Conservation (phyloP, 1,140 invertebrate species). For the Drosophila pectinifera region DNA sequence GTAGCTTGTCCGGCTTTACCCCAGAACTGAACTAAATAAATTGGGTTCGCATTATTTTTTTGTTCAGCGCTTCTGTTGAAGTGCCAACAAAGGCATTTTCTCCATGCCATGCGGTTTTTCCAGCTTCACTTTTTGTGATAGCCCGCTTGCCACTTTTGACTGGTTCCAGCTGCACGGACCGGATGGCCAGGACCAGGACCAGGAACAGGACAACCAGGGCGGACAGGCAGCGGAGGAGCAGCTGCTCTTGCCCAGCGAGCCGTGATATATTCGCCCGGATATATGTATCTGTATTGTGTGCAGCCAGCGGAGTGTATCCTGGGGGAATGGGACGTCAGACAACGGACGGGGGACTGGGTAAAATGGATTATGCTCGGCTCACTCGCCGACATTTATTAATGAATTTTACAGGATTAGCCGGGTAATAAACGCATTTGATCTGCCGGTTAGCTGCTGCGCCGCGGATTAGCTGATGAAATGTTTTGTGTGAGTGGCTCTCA, state of each 20-base stretch:
- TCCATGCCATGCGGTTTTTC: constrained; percentile 62
- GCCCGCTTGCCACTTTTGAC: constrained; percentile 35
- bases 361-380: constrained; percentile 73
- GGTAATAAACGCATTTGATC: constrained; percentile 72
- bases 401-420: constrained; percentile 71
- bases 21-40: constrained; percentile 73
- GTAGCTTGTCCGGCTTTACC: constrained; percentile 28
- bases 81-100: constrained; percentile 71
- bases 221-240: constrained; percentile 29
- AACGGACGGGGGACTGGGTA: constrained; percentile 31
- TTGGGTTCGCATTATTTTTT: constrained; percentile 35
- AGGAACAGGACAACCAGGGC: constrained; percentile 13
- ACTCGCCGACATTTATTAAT: constrained; percentile 77
- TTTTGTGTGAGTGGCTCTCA: constrained; percentile 20
- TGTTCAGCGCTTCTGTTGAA: constrained; percentile 46
- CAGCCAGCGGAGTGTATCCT: constrained; percentile 58
- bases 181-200: constrained; percentile 38
- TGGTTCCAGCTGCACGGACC: constrained; percentile 49
- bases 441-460: constrained; percentile 23
- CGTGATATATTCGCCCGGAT: constrained; percentile 63
- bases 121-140: constrained; percentile 25
- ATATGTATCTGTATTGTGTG: constrained; percentile 69
- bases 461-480: constrained; percentile 53
- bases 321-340: not conserved
- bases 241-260: constrained; percentile 65